Percentiles rank a stretch among this genome's conserved stretches.
These are phyloP conservation scores for Megamerina dolium DNA, from an alignment of 2,888 invertebrate genomes.

Conservation along the genomic window DNA sequence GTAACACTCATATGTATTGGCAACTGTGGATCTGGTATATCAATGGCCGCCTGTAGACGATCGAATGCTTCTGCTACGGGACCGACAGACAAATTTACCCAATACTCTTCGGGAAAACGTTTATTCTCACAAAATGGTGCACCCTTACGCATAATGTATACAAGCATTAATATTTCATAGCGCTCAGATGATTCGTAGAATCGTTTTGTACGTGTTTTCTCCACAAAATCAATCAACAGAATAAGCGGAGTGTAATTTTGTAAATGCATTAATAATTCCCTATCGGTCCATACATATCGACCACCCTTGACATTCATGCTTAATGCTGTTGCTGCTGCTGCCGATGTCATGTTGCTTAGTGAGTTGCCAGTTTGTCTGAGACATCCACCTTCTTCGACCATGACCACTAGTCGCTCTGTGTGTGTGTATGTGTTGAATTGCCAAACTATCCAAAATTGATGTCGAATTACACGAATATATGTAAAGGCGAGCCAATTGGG, in stretches of 20 bases:
- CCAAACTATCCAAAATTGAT: not conserved
- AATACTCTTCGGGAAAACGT: constrained; percentile 41
- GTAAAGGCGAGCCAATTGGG: constrained; percentile 1
- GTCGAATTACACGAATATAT: not conserved
- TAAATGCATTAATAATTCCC: constrained; percentile 38
- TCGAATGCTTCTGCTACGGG: constrained; percentile 36
- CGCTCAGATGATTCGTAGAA: constrained; percentile 41
- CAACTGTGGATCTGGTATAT: constrained; percentile 38
- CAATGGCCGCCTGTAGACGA: constrained; percentile 35
- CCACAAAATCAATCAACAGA: constrained; percentile 38
- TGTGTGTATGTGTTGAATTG: not conserved
- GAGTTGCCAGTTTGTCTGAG: constrained; percentile 31
- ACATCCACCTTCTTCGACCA: constrained; percentile 34
- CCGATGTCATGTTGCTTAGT: not conserved
- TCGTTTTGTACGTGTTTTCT: constrained; percentile 40
- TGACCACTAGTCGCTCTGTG: constrained; percentile 7
- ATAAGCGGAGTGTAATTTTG: constrained; percentile 40
- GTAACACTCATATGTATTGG: constrained; percentile 41
- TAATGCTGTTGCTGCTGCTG: not conserved
- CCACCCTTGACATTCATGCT: constrained; percentile 14
- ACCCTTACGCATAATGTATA: constrained; percentile 38
- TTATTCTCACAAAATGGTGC: constrained; percentile 42
- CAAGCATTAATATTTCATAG: constrained; percentile 39
- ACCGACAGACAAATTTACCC: constrained; percentile 41
- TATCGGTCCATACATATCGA: constrained; percentile 37